Evolutionary conservation across 2,113 vertebrate genomes (phyloP).

Genomic region (Thryonomys swinderianus): DNA sequence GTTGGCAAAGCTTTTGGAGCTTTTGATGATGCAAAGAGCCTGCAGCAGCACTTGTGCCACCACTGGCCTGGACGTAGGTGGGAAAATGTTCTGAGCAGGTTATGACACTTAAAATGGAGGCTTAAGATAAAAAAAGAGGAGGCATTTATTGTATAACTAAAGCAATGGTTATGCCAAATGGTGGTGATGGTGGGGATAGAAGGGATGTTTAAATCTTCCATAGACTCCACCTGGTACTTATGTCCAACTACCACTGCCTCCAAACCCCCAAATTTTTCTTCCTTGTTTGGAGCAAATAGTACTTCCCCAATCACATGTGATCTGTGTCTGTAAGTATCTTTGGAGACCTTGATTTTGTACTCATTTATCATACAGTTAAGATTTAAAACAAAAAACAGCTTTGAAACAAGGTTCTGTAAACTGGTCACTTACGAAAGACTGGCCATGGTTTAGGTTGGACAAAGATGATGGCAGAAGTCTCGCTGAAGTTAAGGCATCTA

Average conservation of each 20-base stretch:
- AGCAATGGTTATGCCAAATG: not conserved
- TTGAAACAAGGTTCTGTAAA: not conserved
- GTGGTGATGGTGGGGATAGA: too few relatives aligned
- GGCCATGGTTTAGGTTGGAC: not conserved
- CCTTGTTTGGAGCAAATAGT: not conserved
- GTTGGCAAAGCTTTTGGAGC: not conserved
- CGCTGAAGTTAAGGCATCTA: not conserved
- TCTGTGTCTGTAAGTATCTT: not conserved
- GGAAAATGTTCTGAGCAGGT: conserved; percentile 8
- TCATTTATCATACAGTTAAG: not conserved
- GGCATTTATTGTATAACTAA: not conserved
- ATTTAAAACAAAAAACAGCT: not conserved
- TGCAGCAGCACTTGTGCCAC: not conserved
- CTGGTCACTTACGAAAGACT: not conserved
- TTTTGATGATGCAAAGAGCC: not conserved
- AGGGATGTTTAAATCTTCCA: not conserved
- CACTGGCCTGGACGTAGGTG: not conserved
- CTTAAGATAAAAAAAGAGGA: not conserved
- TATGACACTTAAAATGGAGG: not conserved
- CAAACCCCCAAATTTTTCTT: not conserved
- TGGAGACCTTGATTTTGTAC: not conserved
- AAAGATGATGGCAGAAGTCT: not conserved
- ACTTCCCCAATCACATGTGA: not conserved
- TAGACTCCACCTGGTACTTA: not conserved
- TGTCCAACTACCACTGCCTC: not conserved